Conservation (phyloP, 1,140 invertebrate species). For the Platyura marginata region DNA sequence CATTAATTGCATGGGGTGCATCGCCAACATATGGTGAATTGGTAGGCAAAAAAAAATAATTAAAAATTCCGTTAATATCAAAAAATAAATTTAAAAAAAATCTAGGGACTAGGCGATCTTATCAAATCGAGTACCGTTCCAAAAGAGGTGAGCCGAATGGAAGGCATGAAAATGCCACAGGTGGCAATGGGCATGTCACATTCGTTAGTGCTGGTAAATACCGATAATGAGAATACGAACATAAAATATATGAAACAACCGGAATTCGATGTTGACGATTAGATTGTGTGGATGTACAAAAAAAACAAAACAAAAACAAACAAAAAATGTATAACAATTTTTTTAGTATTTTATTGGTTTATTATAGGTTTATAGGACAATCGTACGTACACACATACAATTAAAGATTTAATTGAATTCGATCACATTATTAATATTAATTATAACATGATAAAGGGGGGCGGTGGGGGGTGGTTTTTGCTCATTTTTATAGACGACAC, state of each 20-base stretch:
- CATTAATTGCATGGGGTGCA: slow-evolving; percentile 77
- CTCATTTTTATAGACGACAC: too few relatives aligned
- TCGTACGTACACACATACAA: too few relatives aligned
- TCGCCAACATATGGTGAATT: slow-evolving; percentile 84
- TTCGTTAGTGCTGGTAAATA: slow-evolving; percentile 42
- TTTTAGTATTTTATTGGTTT: too few relatives aligned
- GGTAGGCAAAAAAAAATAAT: slow-evolving; percentile 34
- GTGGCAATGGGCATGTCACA: slow-evolving; percentile 73
- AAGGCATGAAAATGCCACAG: slow-evolving; percentile 59
- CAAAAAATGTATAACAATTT: too few relatives aligned
- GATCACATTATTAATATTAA: too few relatives aligned
- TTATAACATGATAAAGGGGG: too few relatives aligned
- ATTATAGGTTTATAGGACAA: too few relatives aligned
- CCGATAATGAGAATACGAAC: slow-evolving; percentile 28
- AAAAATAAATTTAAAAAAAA: not conserved
- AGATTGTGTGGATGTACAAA: too few relatives aligned
- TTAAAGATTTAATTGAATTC: too few relatives aligned
- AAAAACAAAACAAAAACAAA: too few relatives aligned
- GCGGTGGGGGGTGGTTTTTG: too few relatives aligned
- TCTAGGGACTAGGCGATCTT: slow-evolving; percentile 69
- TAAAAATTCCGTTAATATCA: too few relatives aligned
- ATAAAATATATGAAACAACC: slow-evolving; percentile 28
- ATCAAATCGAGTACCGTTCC: slow-evolving; percentile 73
- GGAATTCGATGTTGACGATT: slow-evolving; percentile 25
- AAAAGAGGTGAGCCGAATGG: slow-evolving; percentile 72